Evolutionary conservation across 1,140 invertebrate genomes (phyloP), one percentile per base, ranked within the genome.

Genomic region (Rhagoletis pomonella): DNA sequence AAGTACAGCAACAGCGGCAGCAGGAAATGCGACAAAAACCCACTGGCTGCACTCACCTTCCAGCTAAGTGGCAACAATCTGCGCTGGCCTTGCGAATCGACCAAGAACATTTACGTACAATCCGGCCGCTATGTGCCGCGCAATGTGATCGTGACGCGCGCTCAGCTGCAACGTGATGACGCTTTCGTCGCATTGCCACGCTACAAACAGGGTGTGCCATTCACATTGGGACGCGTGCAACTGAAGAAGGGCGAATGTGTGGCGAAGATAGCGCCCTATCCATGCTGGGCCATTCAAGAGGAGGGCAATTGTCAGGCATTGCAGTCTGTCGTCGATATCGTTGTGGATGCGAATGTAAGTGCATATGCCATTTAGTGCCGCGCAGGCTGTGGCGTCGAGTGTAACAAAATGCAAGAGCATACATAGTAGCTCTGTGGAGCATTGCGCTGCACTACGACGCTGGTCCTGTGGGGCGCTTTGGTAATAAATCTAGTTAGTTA

Each of bases 201-300:
- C 7, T 95, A 93, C 81, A 94, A 94, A 39, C 90, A 93, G 9
- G 95, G 95, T 7, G 95, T 95, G 4, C 95, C 95, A 3, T 94
- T 95, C 85, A 96, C 95, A 2, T 90, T 96, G 1, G 95, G 94
- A n/a, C 93, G 93, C n/a, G 91, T 95, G 14, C 93, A 93, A 6
- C 89, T 95, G 87, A 94, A 94, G 87, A 91, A 90, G 59, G 94
- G 93, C 50, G 91, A 92, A 47, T 94, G 93, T 65, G 87, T 92
- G 62, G 92, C 94, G 9, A 90, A 90, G 58, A 90, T 95, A 2
- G 89, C 91, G n/a, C 94, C 95, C 0, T 96, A 94, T 93, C 95
- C 95, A 0, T 95, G 94, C 89, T 96, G 95, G 95, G 90, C 93
- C 7, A 93, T 95, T 44, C 95, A 96, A 89, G 95, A 95, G 88